Percentiles rank a stretch among this genome's conserved stretches.
Conservation (phyloP, 1,140 invertebrate species). For the Drosophila quadrilineata region DNA sequence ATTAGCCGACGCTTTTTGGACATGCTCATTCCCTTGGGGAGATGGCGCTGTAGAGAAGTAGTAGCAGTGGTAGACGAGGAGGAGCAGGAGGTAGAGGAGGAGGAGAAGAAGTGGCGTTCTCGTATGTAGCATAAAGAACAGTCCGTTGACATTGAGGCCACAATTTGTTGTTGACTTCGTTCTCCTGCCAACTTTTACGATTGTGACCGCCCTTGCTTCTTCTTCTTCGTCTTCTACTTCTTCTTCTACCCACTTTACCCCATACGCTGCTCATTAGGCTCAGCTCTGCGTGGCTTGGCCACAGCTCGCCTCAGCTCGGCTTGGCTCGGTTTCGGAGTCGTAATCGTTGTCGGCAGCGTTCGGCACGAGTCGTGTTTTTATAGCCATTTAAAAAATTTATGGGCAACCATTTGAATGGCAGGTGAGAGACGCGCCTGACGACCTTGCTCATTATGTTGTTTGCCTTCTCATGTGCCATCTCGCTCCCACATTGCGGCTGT, state of each 20-base stretch:
- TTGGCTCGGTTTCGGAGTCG: no score
- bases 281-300: no score
- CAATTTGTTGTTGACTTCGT: slow-evolving; percentile 31
- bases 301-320: no score
- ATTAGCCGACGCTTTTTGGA: no score
- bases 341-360: no score
- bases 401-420: slow-evolving; percentile 66
- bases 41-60: not conserved
- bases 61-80: not conserved
- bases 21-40: no score
- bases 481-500: not conserved
- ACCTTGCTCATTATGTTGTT: slow-evolving; percentile 62
- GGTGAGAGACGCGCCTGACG: slow-evolving; percentile 48
- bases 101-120: not conserved
- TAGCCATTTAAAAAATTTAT: slow-evolving; percentile 76
- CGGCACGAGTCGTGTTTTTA: slow-evolving; percentile 57
- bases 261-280: slow-evolving; percentile 26
- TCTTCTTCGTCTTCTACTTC: no score
- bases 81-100: not conserved
- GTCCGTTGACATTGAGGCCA: slow-evolving; percentile 20
- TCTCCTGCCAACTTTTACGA: slow-evolving; percentile 18
- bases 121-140: no score
- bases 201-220: not conserved
- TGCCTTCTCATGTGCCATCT: not conserved
- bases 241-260: not conserved